Evolutionary conservation across 2,888 invertebrate genomes (phyloP).

Genomic region (Apodemia mormo): DNA sequence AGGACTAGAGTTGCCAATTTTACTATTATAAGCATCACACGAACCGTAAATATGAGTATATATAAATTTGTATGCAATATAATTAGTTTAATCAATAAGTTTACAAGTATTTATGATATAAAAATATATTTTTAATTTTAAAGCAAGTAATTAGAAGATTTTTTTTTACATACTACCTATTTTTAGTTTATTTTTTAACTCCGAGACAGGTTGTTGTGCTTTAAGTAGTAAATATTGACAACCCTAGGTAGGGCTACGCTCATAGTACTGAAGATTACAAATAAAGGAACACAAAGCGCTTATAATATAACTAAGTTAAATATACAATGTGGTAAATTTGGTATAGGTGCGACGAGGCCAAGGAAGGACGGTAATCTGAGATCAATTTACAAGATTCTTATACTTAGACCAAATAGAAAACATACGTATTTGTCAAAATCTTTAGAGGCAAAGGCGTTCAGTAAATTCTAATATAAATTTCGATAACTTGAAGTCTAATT

Average conservation of each 20-base stretch:
- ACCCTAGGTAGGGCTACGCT: neutral
- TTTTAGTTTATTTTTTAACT: neutral
- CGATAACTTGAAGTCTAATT: neutral
- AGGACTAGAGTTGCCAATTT: neutral
- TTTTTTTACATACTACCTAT: no score
- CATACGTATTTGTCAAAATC: slow-evolving; percentile 14
- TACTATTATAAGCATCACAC: no score
- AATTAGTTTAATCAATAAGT: no score
- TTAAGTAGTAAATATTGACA: neutral
- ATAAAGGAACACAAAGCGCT: slow-evolving; percentile 74
- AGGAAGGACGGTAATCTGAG: slow-evolving; percentile 58
- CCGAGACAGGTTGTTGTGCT: neutral
- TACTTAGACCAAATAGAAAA: slow-evolving; percentile 28
- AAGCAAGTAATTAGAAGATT: no score
- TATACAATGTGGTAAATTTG: slow-evolving; percentile 73
- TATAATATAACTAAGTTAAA: slow-evolving; percentile 56
- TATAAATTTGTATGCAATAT: no score
- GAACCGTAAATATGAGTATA: no score
- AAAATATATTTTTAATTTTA: no score
- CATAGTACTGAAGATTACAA: slow-evolving; percentile 38
- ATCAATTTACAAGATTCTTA: slow-evolving; percentile 68
- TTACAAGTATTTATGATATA: no score
- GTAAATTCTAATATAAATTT: neutral
- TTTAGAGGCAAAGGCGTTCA: neutral
- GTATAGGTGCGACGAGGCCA: slow-evolving; percentile 64